Base-by-base conservation (phyloP, 2,113 vertebrate species). In the Pterocles burchelli region DNA sequence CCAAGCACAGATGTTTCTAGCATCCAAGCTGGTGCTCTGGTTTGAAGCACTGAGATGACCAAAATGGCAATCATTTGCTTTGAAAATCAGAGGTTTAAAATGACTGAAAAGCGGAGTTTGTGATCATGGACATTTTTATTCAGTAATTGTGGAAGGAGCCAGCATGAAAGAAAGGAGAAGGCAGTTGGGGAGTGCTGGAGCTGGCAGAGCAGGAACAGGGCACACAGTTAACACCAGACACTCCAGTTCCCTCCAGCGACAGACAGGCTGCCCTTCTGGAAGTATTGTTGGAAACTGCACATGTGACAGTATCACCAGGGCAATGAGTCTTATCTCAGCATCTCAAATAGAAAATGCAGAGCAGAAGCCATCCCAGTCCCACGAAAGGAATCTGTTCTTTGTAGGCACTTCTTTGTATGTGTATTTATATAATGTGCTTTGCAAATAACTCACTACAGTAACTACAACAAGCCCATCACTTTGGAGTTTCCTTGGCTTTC, bases 281-380 rank as follows among this genome's bases (percentile, higher is more conserved):
- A 71, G 33, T 19, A 49, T 11, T 81, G 73, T 57, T 82, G 34
- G 61, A 86, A 95, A 77, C 33, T 11, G 26, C 48, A 66, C 43
- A 66, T 48, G 73, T 78, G 65, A 91, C 76, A 76, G 17, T 18
- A 90, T 43, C 79, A 80, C n/a, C 46, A 88, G 88, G 52, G 51
- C 51, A 93, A 92, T 46, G 4, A 82, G 41, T 59, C 75, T 96
- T 95, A 93, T 73, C 91, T 93, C 58, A 67, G 85, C 72, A 95
- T 88, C 88, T 87, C 58, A 49, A 83, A 62, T 0, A 91, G 70
- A 61, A 95, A 93, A 89, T 72, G 84, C 8, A 61, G 36, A 86
- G 43, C 51, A 86, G 82, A 95, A 57, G 52, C 72, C 82, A 63
- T 78, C 52, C 18, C 1, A 2, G 72, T 63, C 33, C 65, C 72